Evolutionary conservation across 1,140 invertebrate species (phyloP), one percentile per base, ranked within the genome.

Genomic region (Drosophila nebulosa): DNA sequence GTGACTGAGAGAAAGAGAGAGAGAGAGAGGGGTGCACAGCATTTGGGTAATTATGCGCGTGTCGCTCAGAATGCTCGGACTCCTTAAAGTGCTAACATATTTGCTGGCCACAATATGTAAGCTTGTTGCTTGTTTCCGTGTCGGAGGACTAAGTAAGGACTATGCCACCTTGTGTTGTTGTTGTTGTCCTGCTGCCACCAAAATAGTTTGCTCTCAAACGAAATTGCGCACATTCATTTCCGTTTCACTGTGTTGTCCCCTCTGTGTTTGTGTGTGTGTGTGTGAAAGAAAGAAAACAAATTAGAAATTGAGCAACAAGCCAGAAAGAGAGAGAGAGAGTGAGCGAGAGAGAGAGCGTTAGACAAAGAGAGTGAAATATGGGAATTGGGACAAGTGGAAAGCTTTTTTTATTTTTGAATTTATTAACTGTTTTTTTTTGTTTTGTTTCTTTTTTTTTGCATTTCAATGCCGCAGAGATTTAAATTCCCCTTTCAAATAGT

Each of bases 191-290:
- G n/a, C 21, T 24, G 60, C 24, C 58, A 58, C 52, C 57, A 64
- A 70, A 59, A 69, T 69, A 76, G 79, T 79, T 68, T 32, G 16
- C 32, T 64, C 57, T 52, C 46, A 51, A 60, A 66, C 75, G 24
- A 78, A 79, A 84, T 79, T 79, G 76, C 72, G 72, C 62, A 79
- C 72, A 84, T 84, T 84, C 68, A 83, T 83, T 83, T 83, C 79
- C 79, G 75, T 73, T 78, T 35, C 79, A 42, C 27, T 56, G 67
- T 66, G 64, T 59, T 32, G 30, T 32, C 30, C 30, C 62, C 62
- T 58, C 53, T 52, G 26, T 46, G 60, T 53, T n/a, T 46, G 56
- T 6, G 12, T 22, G 52, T 58, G 59, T 58, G 52, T 53, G 30
- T 32, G 32, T 39, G 51, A 3, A 7, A 53, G 14, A 30, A 18